Percentiles rank a stretch among this genome's conserved stretches.
phyloP scores from a whole-genome alignment of 2,888 invertebrate genomes.

The Phymatocera aterrima region DNA sequence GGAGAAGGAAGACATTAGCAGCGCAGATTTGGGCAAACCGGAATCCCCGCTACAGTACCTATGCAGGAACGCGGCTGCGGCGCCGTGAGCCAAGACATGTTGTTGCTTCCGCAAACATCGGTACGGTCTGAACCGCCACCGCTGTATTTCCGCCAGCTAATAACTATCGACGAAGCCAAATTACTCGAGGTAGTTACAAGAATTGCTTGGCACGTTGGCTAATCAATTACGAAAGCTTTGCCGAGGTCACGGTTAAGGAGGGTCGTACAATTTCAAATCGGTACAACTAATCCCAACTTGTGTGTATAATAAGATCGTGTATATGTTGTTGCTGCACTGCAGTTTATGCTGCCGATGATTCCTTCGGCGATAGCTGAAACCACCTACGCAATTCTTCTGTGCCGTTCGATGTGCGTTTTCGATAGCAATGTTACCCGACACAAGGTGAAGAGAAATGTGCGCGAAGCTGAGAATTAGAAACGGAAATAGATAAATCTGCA shows the following conservation, averaged over 20 bases:
- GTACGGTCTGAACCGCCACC: background rate
- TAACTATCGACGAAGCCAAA: conserved; percentile 23
- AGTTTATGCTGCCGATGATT: too few species aligned
- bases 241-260: conserved; percentile 28
- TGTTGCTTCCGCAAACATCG: conserved; percentile 20
- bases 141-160: conserved; percentile 11
- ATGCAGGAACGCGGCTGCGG: background rate
- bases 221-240: background rate
- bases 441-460: too few species aligned
- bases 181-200: conserved; percentile 8
- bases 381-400: too few species aligned
- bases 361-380: too few species aligned
- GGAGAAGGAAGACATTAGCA: conserved; percentile 24
- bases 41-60: background rate
- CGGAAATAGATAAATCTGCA: too few species aligned
- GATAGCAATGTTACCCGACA: too few species aligned
- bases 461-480: too few species aligned
- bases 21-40: background rate
- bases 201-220: conserved; percentile 12
- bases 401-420: too few species aligned
- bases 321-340: background rate
- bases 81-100: background rate
- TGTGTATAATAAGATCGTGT: background rate
- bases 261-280: background rate
- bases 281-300: background rate